Base-by-base conservation (phyloP, 2,888 invertebrate genomes). In the Cantharis rufa region DNA sequence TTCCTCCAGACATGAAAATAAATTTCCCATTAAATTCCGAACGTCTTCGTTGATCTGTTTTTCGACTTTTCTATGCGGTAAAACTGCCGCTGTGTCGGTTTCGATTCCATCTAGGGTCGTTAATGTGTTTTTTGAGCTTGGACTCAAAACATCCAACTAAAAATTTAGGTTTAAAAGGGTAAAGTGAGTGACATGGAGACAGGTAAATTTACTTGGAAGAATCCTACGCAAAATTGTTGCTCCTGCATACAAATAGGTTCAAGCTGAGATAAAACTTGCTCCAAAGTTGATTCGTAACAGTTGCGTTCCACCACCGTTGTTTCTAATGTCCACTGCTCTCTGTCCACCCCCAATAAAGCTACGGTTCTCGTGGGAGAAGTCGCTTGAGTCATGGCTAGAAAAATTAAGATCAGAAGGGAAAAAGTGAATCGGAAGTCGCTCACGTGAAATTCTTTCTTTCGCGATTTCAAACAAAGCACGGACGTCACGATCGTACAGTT, bases 231-330 rank as follows among this genome's bases (percentile, higher is more conserved):
- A 89, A 99, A 99, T 82, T 96, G 94, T 89, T 98, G 98, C 87
- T 99, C 99, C 21, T 96, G 95, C 81, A 98, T 91, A 86, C 98
- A 98, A 74, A 97, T 93, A 3, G 95, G 95, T 86, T 98, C 97
- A 80, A 98, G 90, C 85, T 97, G 94, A 15, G 94, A 94, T 76
- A 99, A 90, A 72, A 98, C 95, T 88, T 94, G 93, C 86, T 97
- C 96, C 76, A 97, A 89, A 71, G 95, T 90, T 78, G 93, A 90
- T 85, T 94, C 94, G 82, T 91, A 92, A 68, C 89, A 88, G 77
- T 89, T 88, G 24, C 92, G 87, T 83, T 92, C 92, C 5, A 89
- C 88, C n/a, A 90, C 85, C 78, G 92, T 92, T 1, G 91, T 89
- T 79, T 93, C 93, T 9, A 91, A 89, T 3, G 91, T 90, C 92